Base-by-base conservation (phyloP, 2,888 invertebrate species). In the Philaethria dido region DNA sequence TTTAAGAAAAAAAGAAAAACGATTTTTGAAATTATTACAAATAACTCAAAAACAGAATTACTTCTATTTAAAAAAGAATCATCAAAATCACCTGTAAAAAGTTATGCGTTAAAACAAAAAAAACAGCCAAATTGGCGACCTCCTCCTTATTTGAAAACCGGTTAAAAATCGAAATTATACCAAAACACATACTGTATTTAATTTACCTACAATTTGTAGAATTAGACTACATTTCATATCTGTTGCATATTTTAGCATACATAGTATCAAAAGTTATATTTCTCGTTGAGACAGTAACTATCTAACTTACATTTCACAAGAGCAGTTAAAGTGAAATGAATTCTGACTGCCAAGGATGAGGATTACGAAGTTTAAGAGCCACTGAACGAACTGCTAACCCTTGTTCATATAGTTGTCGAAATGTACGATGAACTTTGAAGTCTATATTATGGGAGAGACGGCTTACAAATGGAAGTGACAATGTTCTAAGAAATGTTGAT, bases 341-440 rank as follows among this genome's bases (percentile, higher is more conserved):
- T 47, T 59, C 65, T 50, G 64, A 48, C 60, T 65, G 59, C 60
- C 60, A 25, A 60, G 63, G 33, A 57, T 50, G 57, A 44, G 69
- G 69, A 66, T 70, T 66, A 69, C 61, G 66, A 69, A 70, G 69
- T 69, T 66, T 69, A 54, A 70, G 64, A 52, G 66, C 57, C 39
- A 55, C 54, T 60, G 68, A 55, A 61, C 60, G 61, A 66, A 64
- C 61, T 70, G 69, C 22, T 63, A 66, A 71, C 63, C 69, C 39
- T 22, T 69, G 62, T 62, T 64, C 64, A 52, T 69, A 44, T 59
- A 69, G 66, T 66, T 64, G 63, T 66, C 57, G 29, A 60, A 60
- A 33, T 60, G 18, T 60, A 33, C 29, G 16, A 14, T 14, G 29
- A 60, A 60, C 44, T 60, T 60, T 47, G 33, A 14, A 45, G 44